Conservation (phyloP, 2,888 invertebrate genomes). For the Patella depressa region DNA sequence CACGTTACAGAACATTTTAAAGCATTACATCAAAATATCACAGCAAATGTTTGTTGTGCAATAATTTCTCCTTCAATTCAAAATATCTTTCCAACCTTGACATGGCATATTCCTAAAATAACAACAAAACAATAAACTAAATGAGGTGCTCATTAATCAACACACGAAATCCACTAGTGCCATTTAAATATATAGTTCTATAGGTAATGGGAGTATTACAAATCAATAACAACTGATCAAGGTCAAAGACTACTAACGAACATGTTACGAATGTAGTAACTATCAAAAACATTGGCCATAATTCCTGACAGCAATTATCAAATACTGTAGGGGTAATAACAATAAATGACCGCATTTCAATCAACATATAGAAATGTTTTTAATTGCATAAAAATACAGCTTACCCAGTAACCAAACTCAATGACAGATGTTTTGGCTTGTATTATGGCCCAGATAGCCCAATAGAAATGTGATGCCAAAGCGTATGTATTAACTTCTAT, state of each 20-base stretch:
- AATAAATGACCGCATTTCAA: no score
- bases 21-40: neutral
- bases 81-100: constrained; percentile 53
- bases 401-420: constrained; percentile 92
- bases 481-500: constrained; percentile 85
- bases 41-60: neutral
- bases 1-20: no score
- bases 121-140: neutral
- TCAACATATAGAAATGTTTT: no score
- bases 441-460: constrained; percentile 92
- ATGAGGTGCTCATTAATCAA: neutral
- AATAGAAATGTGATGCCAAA: constrained; percentile 86
- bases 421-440: constrained; percentile 91
- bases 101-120: constrained; percentile 54
- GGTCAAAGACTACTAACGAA: no score
- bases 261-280: no score
- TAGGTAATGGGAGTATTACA: no score
- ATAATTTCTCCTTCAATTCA: constrained; percentile 42
- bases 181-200: no score
- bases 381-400: constrained; percentile 50
- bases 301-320: no score
- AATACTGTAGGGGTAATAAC: no score
- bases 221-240: no score
- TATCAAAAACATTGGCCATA: no score
- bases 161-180: neutral